Evolutionary conservation across 2,113 vertebrate species (phyloP).

Genomic region (Anarhynchus alexandrinus): DNA sequence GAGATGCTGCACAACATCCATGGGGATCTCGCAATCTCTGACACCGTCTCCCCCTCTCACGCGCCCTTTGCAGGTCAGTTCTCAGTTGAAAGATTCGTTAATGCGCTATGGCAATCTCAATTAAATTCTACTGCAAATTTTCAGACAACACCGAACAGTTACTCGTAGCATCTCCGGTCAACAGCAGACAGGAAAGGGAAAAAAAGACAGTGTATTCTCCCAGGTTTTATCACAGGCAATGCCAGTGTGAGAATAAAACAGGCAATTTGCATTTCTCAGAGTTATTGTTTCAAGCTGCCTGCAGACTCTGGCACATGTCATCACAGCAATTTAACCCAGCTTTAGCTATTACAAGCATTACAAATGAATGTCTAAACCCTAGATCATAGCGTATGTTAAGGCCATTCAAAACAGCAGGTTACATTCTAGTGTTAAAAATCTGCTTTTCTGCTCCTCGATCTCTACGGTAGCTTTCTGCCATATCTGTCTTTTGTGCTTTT

Average conservation of each 20-base stretch:
- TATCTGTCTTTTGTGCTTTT: neutral
- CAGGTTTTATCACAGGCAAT: neutral
- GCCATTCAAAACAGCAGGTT: neutral
- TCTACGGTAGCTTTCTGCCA: neutral
- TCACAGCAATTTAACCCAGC: neutral
- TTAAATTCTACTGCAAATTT: neutral
- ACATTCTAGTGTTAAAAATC: neutral
- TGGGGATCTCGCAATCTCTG: neutral
- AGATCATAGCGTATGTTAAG: neutral
- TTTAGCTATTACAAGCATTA: neutral
- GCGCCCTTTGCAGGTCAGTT: neutral
- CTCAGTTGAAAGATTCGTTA: neutral
- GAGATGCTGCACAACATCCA: neutral
- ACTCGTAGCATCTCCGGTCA: neutral
- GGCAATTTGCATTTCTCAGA: neutral
- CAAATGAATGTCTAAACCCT: neutral
- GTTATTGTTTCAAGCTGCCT: neutral
- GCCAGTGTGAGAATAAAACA: neutral
- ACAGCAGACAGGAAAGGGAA: neutral
- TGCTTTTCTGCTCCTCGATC: neutral
- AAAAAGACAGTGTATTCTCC: neutral
- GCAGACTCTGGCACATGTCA: neutral
- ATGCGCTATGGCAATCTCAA: neutral
- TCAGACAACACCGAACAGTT: neutral
- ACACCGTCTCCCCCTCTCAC: neutral